These are phyloP conservation scores for Tachysurus fulvidraco DNA, from an alignment of 2,113 vertebrate genomes.

Conservation along the genomic window DNA sequence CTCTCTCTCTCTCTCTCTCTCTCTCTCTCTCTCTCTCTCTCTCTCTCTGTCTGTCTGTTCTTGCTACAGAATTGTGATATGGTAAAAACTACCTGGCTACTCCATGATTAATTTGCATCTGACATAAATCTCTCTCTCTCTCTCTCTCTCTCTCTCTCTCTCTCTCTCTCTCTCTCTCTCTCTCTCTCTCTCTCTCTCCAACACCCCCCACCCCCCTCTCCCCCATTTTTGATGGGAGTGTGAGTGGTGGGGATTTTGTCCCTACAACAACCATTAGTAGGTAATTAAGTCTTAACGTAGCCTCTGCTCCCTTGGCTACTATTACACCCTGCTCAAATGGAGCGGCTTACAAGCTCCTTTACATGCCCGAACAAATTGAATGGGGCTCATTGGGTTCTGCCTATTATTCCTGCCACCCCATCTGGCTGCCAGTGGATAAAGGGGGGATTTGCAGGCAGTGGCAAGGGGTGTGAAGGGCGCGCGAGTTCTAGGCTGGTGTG, in stretches of 20 bases:
- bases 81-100: background rate
- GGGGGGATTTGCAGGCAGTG: conserved; percentile 77
- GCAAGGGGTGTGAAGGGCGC: conserved; percentile 71
- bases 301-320: conserved; percentile 80
- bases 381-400: conserved; percentile 75
- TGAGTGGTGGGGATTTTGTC: conserved; percentile 74
- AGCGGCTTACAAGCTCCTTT: conserved; percentile 83
- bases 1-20: background rate
- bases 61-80: background rate
- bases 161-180: conserved; percentile 5
- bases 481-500: conserved; percentile 46
- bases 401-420: conserved; percentile 78
- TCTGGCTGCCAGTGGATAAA: conserved; percentile 81
- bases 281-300: conserved; percentile 95
- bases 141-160: conserved; percentile 6
- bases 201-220: background rate
- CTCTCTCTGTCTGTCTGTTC: background rate
- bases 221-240: conserved; percentile 36
- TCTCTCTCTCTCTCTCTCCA: conserved; percentile 21
- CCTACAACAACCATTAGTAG: conserved; percentile 84
- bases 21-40: background rate
- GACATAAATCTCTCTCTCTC: background rate
- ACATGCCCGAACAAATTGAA: conserved; percentile 87
- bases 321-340: conserved; percentile 78
- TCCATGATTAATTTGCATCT: background rate